Evolutionary conservation across 2,113 vertebrate genomes (phyloP), one percentile per base, ranked within the genome.

Genomic region (Silurus glanis): DNA sequence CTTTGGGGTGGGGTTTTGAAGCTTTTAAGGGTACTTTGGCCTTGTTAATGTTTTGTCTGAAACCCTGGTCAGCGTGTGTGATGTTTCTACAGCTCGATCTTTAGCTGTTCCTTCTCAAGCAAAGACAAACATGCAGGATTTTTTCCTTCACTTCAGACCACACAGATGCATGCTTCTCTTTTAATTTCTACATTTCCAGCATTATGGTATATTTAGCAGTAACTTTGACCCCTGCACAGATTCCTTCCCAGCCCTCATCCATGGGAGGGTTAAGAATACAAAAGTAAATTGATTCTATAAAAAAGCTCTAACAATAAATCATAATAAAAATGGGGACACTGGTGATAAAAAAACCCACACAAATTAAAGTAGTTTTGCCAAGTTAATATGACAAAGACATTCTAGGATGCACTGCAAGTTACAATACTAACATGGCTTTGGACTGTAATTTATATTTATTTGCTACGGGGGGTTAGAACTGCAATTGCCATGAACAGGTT

Each of bases 141-240:
- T 51, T 75, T n/a, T 51, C 23, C n/a, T 79, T 79, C 53, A 17
- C 14, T 37, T 58, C 28, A 62, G 84, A 80, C 74, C 84, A 58
- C 84, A 85, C 75, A 58, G 62, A 64, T 58, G 62, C 47, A 37
- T 4, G 59, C 14, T 25, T 61, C 59, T 67, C 17, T 85, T 85
- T 58, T n/a, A 71, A 79, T 28, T 53, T 49, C 56, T 9, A 4
- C 37, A 23, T 87, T 78, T 62, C 53, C 71, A 79, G 80, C 25
- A 45, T 61, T 58, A 74, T 74, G 80, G 84, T 85, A 87, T 84
- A 81, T 85, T 85, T 87, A 80, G 79, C 16, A 21, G 83, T 69
- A 85, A 69, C 88, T 87, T 72, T 87, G 83, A 56, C 71, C 79
- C 53, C 53, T 80, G 51, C n/a, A 82, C 58, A 87, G 61, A 58